These are phyloP conservation scores for Mesoligia furuncula DNA, from an alignment of 2,888 invertebrate species.

Conservation along the genomic window DNA sequence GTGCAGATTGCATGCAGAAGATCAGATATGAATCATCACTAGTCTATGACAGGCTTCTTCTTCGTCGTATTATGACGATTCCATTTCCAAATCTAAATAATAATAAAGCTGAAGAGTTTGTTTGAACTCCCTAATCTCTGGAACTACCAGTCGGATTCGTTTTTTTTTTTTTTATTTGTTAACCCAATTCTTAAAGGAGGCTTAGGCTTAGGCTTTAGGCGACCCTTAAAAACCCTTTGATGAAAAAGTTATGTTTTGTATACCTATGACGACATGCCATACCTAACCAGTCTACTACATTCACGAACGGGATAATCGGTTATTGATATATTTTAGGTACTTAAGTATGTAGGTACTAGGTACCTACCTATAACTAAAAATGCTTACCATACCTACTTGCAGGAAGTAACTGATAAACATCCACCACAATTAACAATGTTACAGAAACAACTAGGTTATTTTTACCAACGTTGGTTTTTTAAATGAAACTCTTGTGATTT, in stretches of 20 bases:
- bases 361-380: conserved; percentile 22
- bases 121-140: too few relatives aligned
- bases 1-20: not conserved
- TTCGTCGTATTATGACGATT: not conserved
- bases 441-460: conserved; percentile 3
- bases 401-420: conserved; percentile 31
- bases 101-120: too few relatives aligned
- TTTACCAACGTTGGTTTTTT: not conserved
- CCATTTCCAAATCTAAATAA: not conserved
- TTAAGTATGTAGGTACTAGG: not conserved
- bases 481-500: not conserved
- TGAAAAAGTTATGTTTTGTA: too few relatives aligned
- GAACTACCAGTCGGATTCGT: too few relatives aligned
- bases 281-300: not conserved
- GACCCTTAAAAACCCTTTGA: too few relatives aligned
- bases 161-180: not conserved
- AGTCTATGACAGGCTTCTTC: not conserved
- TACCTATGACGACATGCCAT: too few relatives aligned
- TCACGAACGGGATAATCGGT: not conserved
- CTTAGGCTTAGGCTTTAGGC: too few relatives aligned
- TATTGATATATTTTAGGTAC: conserved; percentile 1
- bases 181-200: too few relatives aligned
- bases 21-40: not conserved
- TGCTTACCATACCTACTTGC: conserved; percentile 29
- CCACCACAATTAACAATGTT: conserved; percentile 28